Base-by-base conservation (phyloP, 2,113 vertebrate genomes). In the Bos indicus region DNA sequence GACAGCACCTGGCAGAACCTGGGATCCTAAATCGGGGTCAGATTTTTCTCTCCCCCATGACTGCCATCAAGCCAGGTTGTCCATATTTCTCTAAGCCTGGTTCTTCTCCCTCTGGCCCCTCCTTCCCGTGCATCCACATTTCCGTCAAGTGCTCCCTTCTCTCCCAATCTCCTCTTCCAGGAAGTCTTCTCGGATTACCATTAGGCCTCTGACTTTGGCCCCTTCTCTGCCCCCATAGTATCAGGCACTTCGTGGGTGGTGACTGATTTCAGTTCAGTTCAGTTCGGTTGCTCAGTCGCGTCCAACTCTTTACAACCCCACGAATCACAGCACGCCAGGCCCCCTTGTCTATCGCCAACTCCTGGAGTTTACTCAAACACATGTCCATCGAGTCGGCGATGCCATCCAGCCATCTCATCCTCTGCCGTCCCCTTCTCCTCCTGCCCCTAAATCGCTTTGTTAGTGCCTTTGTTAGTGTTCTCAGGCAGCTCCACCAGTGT, bases 401-500 rank as follows among this genome's bases (percentile, higher is more conserved):
- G 48, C 48, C 48, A 48, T 48, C 48, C 48, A 48, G 48, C 48
- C 48, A 48, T 48, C 48, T 48, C 48, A 48, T 48, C 48, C 48
- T 48, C 48, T 48, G 48, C 12, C 48, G 48, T 48, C 48, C 48
- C 48, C 48, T 48, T 12, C 48, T 48, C 48, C 48, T 12, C 48
- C 48, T 48, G 11, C 11, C 48, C 67, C 23, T 51, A 33, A 46
- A 10, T 46, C 30, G 57, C 91, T 59, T 94, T 74, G 14, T 92
- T 77, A 36, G 64, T 48, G 52, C 48, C 91, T 59, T 92, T 84
- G 11, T 91, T 82, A 28, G 64, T 52, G 40, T 82, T 71, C 36
- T 85, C 80, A 88, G 84, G 33, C 11, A 21, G 54, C 81, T 92
- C 77, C 23, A 60, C 77, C 59, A n/a, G 36, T 88, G 88, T 96